phyloP scores from a whole-genome alignment of 2,797 vertebrate species.

The Lutjanus campechanus region DNA sequence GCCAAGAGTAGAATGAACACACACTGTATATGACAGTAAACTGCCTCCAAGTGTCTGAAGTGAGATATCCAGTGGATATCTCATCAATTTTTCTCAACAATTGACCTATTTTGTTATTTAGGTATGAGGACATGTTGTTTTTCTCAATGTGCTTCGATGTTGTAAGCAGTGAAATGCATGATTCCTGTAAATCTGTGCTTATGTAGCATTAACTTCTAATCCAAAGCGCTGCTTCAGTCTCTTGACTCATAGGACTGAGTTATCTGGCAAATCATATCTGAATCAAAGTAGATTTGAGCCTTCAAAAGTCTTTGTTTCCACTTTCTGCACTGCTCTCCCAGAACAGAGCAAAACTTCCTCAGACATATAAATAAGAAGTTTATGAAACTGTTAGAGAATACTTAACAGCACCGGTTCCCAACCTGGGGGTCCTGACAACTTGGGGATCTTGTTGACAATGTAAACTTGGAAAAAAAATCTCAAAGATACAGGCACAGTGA shows the following conservation, averaged over 20 bases:
- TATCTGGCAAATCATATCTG: constrained; percentile 29
- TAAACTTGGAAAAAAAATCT: too few relatives aligned
- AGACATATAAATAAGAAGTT: neutral
- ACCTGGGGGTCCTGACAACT: too few relatives aligned
- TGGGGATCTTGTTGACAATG: too few relatives aligned
- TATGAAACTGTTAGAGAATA: neutral
- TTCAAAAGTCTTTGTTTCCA: neutral
- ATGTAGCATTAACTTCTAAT: constrained; percentile 50
- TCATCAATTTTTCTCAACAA: neutral
- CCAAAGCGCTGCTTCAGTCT: constrained; percentile 32
- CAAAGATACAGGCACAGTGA: too few relatives aligned
- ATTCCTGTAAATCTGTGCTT: constrained; percentile 56
- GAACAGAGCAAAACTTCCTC: constrained; percentile 5
- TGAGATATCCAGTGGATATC: constrained; percentile 15
- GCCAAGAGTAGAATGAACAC: constrained; percentile 31
- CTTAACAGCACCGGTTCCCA: neutral
- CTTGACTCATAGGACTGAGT: constrained; percentile 6
- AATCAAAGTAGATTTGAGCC: constrained; percentile 11
- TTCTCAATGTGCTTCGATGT: constrained; percentile 39
- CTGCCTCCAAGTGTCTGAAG: constrained; percentile 41
- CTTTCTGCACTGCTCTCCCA: neutral
- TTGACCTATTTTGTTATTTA: too few relatives aligned
- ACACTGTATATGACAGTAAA: constrained; percentile 13
- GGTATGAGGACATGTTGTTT: neutral
- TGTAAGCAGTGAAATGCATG: constrained; percentile 56